A percentile compares a stretch with the other conserved stretches of the same genome.
These are phyloP conservation scores for Myopa testacea DNA, from an alignment of 2,888 invertebrate species.

Conservation along the genomic window DNA sequence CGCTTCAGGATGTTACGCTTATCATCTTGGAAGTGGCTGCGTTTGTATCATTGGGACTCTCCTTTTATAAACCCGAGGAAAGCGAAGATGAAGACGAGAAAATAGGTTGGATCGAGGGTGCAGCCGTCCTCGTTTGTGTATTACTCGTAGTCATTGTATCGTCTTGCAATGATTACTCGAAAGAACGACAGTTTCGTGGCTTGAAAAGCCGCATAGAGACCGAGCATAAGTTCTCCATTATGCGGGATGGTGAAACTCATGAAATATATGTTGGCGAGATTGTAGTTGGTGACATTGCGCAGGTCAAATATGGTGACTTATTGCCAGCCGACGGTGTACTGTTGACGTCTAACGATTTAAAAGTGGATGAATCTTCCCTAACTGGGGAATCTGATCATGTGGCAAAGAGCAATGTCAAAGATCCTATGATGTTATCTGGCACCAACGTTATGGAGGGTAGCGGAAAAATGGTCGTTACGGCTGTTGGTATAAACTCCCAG, in stretches of 20 bases:
- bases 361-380: constrained; percentile 94
- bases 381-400: constrained; percentile 99
- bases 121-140: constrained; percentile 13
- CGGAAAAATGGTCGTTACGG: constrained; percentile 95
- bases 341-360: constrained; percentile 96
- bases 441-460: constrained; percentile 99
- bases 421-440: constrained; percentile 96
- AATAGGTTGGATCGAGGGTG: neutral
- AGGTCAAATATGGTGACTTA: constrained; percentile 93
- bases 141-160: constrained; percentile 80
- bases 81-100: constrained; percentile 40
- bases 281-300: constrained; percentile 96
- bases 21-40: constrained; percentile 97
- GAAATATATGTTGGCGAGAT: constrained; percentile 94
- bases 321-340: constrained; percentile 95
- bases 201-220: constrained; percentile 95
- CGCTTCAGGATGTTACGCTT: constrained; percentile 96
- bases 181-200: constrained; percentile 97
- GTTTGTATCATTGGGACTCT: constrained; percentile 93
- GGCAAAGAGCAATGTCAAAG: constrained; percentile 89
- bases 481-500: constrained; percentile 90
- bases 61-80: constrained; percentile 83
- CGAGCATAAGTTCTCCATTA: constrained; percentile 85
- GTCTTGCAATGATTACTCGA: constrained; percentile 98
- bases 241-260: constrained; percentile 83